Evolutionary conservation across 2,888 invertebrate species (phyloP).

Genomic region (Cylloceria caligata): DNA sequence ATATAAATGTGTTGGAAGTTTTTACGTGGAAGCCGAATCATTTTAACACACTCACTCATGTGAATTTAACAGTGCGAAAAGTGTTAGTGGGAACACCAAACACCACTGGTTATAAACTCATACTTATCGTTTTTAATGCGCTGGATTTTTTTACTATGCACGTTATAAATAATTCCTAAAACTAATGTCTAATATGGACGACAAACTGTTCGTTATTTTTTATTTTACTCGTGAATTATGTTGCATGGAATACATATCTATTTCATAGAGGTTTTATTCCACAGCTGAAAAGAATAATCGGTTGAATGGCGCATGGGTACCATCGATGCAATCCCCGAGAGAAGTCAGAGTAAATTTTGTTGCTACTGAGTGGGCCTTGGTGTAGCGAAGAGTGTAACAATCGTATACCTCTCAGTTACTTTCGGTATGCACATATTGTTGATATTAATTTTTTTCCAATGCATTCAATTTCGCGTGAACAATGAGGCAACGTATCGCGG

Average conservation of each 20-base stretch:
- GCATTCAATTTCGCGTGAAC: conserved; percentile 78
- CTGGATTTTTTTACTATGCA: too few species aligned
- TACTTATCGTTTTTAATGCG: too few species aligned
- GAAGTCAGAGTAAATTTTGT: conserved; percentile 43
- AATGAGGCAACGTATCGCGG: conserved; percentile 73
- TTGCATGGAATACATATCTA: conserved; percentile 34
- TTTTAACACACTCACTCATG: too few species aligned
- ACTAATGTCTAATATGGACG: too few species aligned
- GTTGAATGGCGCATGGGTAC: not conserved
- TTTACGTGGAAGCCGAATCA: too few species aligned
- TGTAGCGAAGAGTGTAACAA: conserved; percentile 24
- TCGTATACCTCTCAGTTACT: conserved; percentile 56
- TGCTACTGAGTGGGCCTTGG: conserved; percentile 35
- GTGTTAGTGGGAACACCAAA: too few species aligned
- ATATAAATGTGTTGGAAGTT: too few species aligned
- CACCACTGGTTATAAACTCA: too few species aligned
- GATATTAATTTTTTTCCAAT: conserved; percentile 76
- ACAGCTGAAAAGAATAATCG: conserved; percentile 21
- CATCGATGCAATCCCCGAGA: conserved; percentile 53
- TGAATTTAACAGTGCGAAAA: too few species aligned
- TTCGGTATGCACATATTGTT: conserved; percentile 69
- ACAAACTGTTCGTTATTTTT: too few species aligned
- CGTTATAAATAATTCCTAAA: too few species aligned
- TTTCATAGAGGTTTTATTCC: conserved; percentile 37
- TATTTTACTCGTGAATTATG: conserved; percentile 45